A percentile compares a stretch with the other conserved stretches of the same genome.
Conservation (phyloP, 2,797 vertebrate species). For the Dipus sagitta region DNA sequence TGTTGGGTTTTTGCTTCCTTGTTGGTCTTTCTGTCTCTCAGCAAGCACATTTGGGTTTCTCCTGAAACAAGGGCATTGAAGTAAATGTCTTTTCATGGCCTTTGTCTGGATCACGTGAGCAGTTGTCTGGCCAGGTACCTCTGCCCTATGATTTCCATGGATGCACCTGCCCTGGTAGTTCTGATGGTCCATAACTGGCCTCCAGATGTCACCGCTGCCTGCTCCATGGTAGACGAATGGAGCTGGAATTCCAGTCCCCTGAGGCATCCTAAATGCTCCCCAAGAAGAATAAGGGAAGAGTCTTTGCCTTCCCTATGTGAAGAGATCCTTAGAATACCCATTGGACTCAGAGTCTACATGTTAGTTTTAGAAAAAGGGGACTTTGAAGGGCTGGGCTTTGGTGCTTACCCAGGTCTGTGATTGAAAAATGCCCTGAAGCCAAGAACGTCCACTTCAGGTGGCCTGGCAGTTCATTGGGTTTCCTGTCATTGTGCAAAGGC, state of each 20-base stretch:
- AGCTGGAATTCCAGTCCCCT: neutral
- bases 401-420: neutral
- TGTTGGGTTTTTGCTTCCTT: neutral
- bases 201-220: fast-evolving
- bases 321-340: neutral
- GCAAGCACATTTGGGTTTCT: constrained; percentile 52
- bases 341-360: too few species aligned
- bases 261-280: constrained; percentile 9
- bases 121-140: constrained; percentile 8
- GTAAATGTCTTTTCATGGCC: constrained; percentile 53
- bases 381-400: neutral
- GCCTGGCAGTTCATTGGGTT: neutral
- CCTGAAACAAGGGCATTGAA: constrained; percentile 75
- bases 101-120: constrained; percentile 19
- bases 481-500: neutral
- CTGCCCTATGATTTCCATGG: fast-evolving
- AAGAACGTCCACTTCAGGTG: neutral
- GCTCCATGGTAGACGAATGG: neutral
- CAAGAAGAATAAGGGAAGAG: neutral
- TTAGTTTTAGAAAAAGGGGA: neutral
- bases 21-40: neutral
- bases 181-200: neutral
- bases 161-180: neutral
- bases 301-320: neutral
- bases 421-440: neutral